A percentile compares a stretch with the other conserved stretches of the same genome.
Evolutionary conservation across 2,113 vertebrate genomes (phyloP).

Genomic region (Carassius carassius): DNA sequence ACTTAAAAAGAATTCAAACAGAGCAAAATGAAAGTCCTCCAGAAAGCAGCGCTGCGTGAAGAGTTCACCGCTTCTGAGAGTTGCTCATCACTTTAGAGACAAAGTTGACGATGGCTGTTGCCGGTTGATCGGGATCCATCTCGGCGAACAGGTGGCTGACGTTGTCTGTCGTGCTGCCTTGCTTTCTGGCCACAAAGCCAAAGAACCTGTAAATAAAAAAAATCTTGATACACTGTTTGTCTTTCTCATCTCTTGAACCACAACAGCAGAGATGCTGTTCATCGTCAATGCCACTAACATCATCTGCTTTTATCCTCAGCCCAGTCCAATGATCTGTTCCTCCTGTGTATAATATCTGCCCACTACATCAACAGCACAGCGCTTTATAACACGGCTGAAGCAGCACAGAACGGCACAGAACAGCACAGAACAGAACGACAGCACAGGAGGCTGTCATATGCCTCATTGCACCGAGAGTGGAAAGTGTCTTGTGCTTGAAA

Average conservation of each 20-base stretch:
- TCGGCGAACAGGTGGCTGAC: conserved; percentile 96
- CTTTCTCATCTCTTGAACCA: neutral
- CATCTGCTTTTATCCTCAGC: conserved; percentile 52
- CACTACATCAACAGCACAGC: conserved; percentile 27
- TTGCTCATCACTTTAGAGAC: conserved; percentile 91
- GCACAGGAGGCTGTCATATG: conserved; percentile 48
- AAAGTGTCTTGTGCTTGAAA: neutral
- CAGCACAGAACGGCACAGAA: conserved; percentile 9
- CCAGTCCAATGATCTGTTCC: conserved; percentile 49
- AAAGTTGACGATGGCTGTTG: conserved; percentile 95
- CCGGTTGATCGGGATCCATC: conserved; percentile 92
- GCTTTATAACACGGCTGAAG: neutral
- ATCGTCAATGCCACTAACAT: neutral
- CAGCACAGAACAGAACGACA: too few relatives aligned
- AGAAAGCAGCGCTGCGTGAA: conserved; percentile 58
- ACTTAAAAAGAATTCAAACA: conserved; percentile 43
- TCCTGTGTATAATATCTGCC: conserved; percentile 36
- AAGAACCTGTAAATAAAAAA: conserved; percentile 81
- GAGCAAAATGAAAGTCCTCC: conserved; percentile 58
- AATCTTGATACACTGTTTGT: too few relatives aligned
- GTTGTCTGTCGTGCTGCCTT: conserved; percentile 97
- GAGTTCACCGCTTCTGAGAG: conserved; percentile 90
- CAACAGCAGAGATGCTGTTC: conserved; percentile 1
- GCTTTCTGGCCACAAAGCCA: conserved; percentile 95
- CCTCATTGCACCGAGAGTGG: conserved; percentile 29